Evolutionary conservation across 2,797 vertebrate genomes (phyloP), one percentile per base, ranked within the genome.

Genomic region (Danio jaintianensis): DNA sequence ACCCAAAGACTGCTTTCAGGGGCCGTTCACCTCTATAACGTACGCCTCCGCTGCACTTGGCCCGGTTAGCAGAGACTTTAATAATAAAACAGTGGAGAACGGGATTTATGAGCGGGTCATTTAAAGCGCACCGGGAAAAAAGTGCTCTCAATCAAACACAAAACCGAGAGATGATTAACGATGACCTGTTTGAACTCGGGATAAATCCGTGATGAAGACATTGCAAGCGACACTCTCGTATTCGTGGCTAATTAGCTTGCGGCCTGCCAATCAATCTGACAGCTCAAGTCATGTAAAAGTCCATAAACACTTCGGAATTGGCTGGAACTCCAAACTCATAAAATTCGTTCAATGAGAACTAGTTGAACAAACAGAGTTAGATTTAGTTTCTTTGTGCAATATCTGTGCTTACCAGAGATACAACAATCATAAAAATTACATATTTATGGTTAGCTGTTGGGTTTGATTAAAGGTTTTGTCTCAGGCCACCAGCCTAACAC

Each of bases 221-320:
- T 82, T 36, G 67, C 76, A 80, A 12, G 38, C 81, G 82, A 83
- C 58, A 79, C 47, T 82, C 81, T 83, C 83, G 85, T 88, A 84
- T 87, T 87, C 83, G 70, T 66, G 47, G 80, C 82, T 90, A 91
- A 92, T 92, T 91, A 89, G 75, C 15, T 75, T 76, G 71, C 63
- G 10, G 63, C 64, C 88, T 90, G 90, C 88, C 89, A 82, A 83
- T 91, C 89, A 91, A 80, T 85, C 72, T 58, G 8, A 58, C 50
- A 77, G 88, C 82, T 86, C 86, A 47, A 80, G 85, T 80, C 80
- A n/a, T 29, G 43, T 48, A 7, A 56, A 29, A 43, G 13, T 59
- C 29, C 20, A 43, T 67, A 55, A 66, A 53, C 13, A 47, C 7
- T 11, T 50, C 50, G 61, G 10, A 48, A 48, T 48, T 36, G n/a